A percentile compares a stretch with the other conserved stretches of the same genome.
Evolutionary conservation across 2,888 invertebrate species (phyloP).

Genomic region (Ichneumoninae sp.): DNA sequence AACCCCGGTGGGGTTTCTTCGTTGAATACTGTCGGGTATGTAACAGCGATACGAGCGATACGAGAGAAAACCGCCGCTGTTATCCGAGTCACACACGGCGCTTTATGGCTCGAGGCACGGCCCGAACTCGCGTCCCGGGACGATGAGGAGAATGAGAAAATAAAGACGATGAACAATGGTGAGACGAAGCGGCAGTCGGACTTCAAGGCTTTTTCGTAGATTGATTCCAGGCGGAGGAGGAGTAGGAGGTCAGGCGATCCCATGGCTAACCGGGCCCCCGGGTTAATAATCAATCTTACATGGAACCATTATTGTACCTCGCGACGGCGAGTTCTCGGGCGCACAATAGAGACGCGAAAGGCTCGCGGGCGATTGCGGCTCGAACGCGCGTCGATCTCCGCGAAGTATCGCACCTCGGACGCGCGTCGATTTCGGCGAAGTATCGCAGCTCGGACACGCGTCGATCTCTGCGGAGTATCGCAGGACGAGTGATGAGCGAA

Average conservation of each 20-base stretch:
- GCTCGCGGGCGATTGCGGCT: not conserved
- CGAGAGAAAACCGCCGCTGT: not conserved
- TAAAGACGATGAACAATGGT: conserved; percentile 21
- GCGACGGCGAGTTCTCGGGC: not conserved
- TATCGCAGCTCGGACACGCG: no score
- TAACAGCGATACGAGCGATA: conserved; percentile 12
- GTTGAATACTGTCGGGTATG: not conserved
- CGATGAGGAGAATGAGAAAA: not conserved
- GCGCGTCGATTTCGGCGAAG: no score
- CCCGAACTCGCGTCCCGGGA: not conserved
- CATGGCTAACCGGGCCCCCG: not conserved
- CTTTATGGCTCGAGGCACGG: not conserved
- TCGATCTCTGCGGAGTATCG: not conserved
- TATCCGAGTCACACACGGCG: not conserved
- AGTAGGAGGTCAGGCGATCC: not conserved
- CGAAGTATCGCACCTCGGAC: not conserved
- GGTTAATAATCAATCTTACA: conserved; percentile 50
- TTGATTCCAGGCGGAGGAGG: conserved; percentile 7
- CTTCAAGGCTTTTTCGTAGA: conserved; percentile 48
- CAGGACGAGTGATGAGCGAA: not conserved
- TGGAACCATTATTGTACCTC: not conserved
- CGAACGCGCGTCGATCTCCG: not conserved
- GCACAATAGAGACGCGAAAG: conserved; percentile 38
- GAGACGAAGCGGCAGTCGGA: not conserved
- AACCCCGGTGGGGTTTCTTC: not conserved